These are phyloP conservation scores for Coendou prehensilis DNA, from an alignment of 2,797 vertebrate genomes.

Conservation along the genomic window DNA sequence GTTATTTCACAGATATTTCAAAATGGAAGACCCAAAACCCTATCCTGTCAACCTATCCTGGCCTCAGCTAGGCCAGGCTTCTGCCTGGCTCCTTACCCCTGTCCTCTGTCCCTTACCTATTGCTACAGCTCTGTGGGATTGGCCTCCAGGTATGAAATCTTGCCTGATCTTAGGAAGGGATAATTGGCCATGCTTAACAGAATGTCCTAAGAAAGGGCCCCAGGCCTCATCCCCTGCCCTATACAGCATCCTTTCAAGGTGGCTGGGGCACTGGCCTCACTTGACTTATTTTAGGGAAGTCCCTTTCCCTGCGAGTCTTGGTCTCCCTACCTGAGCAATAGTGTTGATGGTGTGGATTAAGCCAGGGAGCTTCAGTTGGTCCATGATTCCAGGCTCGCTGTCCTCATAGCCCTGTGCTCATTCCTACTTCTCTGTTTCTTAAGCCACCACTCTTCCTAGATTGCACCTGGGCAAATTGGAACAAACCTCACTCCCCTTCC, in stretches of 20 bases:
- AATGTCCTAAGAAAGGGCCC: not conserved
- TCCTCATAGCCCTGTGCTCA: not conserved
- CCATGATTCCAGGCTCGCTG: not conserved
- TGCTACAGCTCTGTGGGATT: slow-evolving; percentile 48
- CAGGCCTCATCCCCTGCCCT: not conserved
- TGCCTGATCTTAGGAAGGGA: not conserved
- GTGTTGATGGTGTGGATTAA: too few species aligned
- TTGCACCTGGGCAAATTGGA: not conserved
- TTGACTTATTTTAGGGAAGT: not conserved
- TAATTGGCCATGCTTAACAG: not conserved
- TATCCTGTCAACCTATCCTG: not conserved
- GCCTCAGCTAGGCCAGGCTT: not conserved
- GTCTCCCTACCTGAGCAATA: not conserved
- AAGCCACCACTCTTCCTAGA: not conserved
- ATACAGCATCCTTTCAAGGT: not conserved
- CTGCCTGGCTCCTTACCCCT: not conserved
- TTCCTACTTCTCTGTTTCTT: not conserved
- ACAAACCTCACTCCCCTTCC: not conserved
- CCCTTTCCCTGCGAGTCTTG: not conserved
- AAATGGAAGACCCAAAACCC: slow-evolving; percentile 64
- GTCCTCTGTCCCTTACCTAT: not conserved
- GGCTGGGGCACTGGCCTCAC: not conserved
- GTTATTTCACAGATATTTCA: slow-evolving; percentile 75
- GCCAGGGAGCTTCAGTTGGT: not conserved
- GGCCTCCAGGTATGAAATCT: slow-evolving; percentile 24